Evolutionary conservation across 2,888 invertebrate species (phyloP), one percentile per base, ranked within the genome.

Genomic region (Yponomeuta cagnagella): DNA sequence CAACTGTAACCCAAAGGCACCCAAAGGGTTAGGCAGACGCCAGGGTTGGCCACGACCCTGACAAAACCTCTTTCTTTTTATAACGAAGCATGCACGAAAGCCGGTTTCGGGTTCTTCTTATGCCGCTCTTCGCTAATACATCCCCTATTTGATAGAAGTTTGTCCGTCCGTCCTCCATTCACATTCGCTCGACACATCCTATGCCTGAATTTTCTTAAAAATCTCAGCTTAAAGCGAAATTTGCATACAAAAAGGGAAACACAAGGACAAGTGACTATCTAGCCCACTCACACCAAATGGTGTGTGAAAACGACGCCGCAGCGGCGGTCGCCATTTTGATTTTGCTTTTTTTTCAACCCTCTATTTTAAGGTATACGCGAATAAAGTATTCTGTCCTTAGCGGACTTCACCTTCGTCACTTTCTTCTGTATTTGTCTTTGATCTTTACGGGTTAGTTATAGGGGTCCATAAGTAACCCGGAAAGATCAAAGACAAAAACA

Each of bases 181-280:
- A 33, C 33, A 33, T 33, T 4, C 43, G 8, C 43, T 43, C 43
- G 43, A 43, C 8, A 12, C 12, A 15, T 58, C 52, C 52, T 58
- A 2, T 58, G 52, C 15, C 52, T 15, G 52, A 15, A 58, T 58
- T 58, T 58, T 58, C 52, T 15, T 58, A 58, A 58, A 58, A 58
- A 15, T 15, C 52, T 15, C 52, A 15, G 52, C 15, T 58, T 58
- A 69, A 52, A 52, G 23, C 23, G 10, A 15, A 48, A 69, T 69
- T 9, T 58, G n/a, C 69, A 2, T 43, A 52, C 30, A 64, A 64
- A 83, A 81, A 85, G 52, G 81, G 80, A 78, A 76, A 78, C 77
- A 80, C 79, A 82, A 78, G 80, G 81, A 74, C 74, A 74, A 82
- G 77, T 83, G 86, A 80, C 83, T 84, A 77, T 79, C 79, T 80